A percentile compares a stretch with the other conserved stretches of the same genome.
phyloP scores from a whole-genome alignment of 2,113 vertebrate species.

The Leucosticte australis region DNA sequence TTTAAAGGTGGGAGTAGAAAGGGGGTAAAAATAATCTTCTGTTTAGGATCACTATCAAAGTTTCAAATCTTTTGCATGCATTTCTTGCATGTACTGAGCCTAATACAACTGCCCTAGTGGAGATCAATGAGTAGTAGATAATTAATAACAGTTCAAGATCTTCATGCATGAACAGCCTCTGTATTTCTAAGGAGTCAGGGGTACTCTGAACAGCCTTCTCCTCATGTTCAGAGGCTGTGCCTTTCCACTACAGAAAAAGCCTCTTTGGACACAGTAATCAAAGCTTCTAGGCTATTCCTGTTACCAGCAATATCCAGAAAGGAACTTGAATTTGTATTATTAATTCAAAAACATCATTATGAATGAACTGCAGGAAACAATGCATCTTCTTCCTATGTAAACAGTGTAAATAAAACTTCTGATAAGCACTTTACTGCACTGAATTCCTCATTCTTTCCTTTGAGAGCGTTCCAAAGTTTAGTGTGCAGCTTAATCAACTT shows the following conservation, averaged over 20 bases:
- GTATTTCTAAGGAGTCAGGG: background rate
- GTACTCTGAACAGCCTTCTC: background rate
- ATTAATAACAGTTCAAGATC: background rate
- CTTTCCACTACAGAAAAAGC: background rate
- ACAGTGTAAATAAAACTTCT: conserved; percentile 15
- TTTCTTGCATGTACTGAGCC: background rate
- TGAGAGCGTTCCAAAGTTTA: conserved; percentile 52
- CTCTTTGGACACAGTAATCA: background rate
- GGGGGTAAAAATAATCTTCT: background rate
- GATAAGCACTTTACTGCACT: conserved; percentile 3
- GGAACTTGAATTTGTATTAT: background rate
- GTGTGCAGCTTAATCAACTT: conserved; percentile 21
- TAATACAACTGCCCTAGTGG: background rate
- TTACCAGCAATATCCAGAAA: background rate
- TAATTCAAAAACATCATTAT: background rate
- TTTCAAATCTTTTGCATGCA: background rate
- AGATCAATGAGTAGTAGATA: background rate
- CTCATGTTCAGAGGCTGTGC: background rate
- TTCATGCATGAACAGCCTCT: background rate
- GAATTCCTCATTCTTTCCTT: conserved; percentile 32
- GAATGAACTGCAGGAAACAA: conserved; percentile 19
- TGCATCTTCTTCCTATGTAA: conserved; percentile 39
- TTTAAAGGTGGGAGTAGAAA: background rate
- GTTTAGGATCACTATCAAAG: background rate
- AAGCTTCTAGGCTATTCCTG: background rate